Percentiles rank a stretch among this genome's conserved stretches.
Conservation (phyloP, 35 echinoderm and acorn worm genomes). For the Amphiura filiformis region DNA sequence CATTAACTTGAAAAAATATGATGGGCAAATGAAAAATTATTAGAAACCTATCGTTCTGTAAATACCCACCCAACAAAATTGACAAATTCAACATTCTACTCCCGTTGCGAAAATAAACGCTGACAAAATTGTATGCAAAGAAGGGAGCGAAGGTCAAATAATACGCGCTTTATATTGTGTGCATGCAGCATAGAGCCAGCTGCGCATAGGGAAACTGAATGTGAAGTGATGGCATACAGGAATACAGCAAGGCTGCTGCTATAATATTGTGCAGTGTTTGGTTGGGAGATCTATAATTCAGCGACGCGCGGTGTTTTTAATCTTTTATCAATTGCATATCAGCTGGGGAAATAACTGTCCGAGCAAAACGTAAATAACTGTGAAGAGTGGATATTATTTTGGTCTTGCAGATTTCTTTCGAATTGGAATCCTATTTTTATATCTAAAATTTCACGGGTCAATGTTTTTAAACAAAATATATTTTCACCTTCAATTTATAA, state of each 20-base stretch:
- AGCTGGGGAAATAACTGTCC: not conserved
- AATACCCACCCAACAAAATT: not conserved
- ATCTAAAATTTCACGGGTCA: not conserved
- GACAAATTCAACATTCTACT: not conserved
- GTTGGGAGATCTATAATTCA: not conserved
- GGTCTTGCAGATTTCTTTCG: not conserved
- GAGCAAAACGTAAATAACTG: not conserved
- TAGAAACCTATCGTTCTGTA: not conserved
- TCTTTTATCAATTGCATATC: slow-evolving; percentile 3
- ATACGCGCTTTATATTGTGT: not conserved
- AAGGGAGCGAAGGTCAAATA: slow-evolving; percentile 3
- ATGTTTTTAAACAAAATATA: not conserved
- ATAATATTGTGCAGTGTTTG: not conserved
- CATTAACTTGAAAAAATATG: not conserved
- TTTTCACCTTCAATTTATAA: not conserved
- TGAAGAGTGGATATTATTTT: not conserved
- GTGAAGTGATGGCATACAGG: not conserved
- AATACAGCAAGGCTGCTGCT: too few relatives aligned
- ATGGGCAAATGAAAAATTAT: not conserved
- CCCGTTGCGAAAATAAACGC: slow-evolving; percentile 9
- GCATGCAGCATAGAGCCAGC: not conserved
- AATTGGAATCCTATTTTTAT: not conserved
- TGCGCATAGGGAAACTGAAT: not conserved
- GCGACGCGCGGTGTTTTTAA: not conserved
- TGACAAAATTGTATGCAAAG: not conserved